These are phyloP conservation scores for Nesidiocoris tenuis DNA, from an alignment of 2,888 invertebrate genomes.

Conservation along the genomic window DNA sequence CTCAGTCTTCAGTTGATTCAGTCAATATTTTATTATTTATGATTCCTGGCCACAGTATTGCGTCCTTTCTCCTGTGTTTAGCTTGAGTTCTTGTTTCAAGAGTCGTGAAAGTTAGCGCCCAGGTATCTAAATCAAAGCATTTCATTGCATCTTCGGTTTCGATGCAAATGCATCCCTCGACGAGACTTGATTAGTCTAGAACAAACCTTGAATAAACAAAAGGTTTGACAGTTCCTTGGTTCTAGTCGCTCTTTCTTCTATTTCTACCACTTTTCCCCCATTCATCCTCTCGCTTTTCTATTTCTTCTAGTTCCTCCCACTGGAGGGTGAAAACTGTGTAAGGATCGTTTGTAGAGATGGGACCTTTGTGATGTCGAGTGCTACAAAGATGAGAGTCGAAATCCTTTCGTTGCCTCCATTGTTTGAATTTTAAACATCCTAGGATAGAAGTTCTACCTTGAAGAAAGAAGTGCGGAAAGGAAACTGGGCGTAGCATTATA, in stretches of 20 bases:
- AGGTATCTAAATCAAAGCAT: neutral
- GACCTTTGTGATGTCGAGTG: conserved; percentile 34
- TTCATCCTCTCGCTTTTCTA: neutral
- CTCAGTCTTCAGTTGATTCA: too few species aligned
- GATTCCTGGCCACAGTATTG: too few species aligned
- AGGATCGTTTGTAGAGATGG: conserved; percentile 12
- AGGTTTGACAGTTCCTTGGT: neutral
- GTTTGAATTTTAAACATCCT: conserved; percentile 36
- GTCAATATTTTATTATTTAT: too few species aligned
- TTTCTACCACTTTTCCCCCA: too few species aligned
- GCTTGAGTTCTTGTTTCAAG: too few species aligned
- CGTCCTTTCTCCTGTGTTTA: too few species aligned
- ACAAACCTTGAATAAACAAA: conserved; percentile 20
- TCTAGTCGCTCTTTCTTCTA: too few species aligned
- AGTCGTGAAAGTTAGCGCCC: too few species aligned
- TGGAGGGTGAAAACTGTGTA: neutral
- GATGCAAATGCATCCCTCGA: neutral
- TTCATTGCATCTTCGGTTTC: neutral
- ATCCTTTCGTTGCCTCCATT: conserved; percentile 24
- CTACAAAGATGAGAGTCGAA: conserved; percentile 25
- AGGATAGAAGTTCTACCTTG: conserved; percentile 31
- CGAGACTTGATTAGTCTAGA: conserved; percentile 27
- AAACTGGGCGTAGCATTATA: conserved; percentile 37
- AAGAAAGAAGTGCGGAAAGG: conserved; percentile 11
- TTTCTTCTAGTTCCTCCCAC: neutral